Percentiles rank a stretch among this genome's conserved stretches.
Evolutionary conservation across 1,140 invertebrate species (phyloP).

Genomic region (Amyelois transitella): DNA sequence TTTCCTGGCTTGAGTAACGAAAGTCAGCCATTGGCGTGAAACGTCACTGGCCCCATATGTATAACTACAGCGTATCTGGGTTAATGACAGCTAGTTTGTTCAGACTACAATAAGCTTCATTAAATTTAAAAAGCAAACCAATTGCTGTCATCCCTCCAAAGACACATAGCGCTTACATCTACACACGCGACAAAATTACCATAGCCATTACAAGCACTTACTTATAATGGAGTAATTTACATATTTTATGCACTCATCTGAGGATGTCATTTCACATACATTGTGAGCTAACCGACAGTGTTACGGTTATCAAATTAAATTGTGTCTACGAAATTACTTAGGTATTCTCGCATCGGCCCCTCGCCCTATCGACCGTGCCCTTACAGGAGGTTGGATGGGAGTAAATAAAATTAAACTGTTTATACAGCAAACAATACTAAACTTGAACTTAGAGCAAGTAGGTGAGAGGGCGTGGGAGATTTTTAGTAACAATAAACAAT

Average conservation of each 20-base stretch:
- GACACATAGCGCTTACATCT: too few species aligned
- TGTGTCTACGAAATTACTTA: background rate
- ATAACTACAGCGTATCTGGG: background rate
- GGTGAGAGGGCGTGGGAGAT: background rate
- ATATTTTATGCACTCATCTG: background rate
- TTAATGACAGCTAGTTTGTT: background rate
- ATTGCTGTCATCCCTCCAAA: background rate
- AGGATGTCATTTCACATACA: background rate
- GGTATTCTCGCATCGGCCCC: background rate
- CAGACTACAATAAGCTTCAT: background rate
- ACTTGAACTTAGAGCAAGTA: background rate
- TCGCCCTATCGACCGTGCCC: background rate
- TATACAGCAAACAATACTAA: background rate
- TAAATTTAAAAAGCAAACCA: background rate
- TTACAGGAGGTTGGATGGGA: background rate
- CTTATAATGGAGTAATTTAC: background rate
- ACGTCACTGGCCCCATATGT: background rate
- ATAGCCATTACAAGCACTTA: too few species aligned
- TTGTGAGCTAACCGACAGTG: background rate
- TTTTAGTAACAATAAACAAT: background rate
- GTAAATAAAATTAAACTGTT: background rate
- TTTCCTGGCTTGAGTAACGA: background rate
- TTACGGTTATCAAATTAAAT: background rate
- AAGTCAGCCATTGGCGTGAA: background rate
- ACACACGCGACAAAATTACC: too few species aligned